A percentile compares a stretch with the other conserved stretches of the same genome.
Conservation (phyloP, 1,140 invertebrate species). For the Lamellibrachia luymesi region DNA sequence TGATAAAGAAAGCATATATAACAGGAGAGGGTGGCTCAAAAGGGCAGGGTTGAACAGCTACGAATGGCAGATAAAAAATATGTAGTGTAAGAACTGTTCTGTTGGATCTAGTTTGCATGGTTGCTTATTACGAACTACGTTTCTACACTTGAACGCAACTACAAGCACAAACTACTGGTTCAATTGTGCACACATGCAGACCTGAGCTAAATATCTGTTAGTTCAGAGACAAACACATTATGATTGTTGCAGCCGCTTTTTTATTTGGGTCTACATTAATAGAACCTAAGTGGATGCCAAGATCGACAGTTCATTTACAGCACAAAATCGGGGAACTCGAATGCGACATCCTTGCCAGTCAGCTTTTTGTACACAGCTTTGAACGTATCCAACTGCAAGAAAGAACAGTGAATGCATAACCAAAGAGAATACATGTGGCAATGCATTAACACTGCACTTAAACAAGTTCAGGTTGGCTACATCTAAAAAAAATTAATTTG, state of each 20-base stretch:
- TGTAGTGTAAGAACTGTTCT: too few relatives aligned
- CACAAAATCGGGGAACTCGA: slow-evolving; percentile 95
- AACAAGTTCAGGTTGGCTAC: not conserved
- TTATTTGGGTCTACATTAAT: not conserved
- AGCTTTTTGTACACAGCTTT: slow-evolving; percentile 97
- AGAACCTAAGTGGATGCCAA: not conserved
- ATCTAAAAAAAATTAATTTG: not conserved
- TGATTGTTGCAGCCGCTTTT: not conserved
- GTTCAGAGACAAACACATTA: not conserved
- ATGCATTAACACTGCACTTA: not conserved
- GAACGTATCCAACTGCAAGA: slow-evolving; percentile 91
- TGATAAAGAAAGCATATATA: too few relatives aligned
- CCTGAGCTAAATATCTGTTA: not conserved
- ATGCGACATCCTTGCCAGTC: slow-evolving; percentile 96
- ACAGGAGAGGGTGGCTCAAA: too few relatives aligned
- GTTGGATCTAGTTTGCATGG: too few relatives aligned
- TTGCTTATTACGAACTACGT: too few relatives aligned
- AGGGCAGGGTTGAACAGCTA: too few relatives aligned
- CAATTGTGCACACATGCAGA: not conserved
- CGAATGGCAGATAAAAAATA: too few relatives aligned
- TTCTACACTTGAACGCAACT: too few relatives aligned
- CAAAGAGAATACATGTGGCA: not conserved
- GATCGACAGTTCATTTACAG: slow-evolving; percentile 51
- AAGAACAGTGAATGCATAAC: not conserved
- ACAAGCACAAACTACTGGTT: too few relatives aligned